Evolutionary conservation across 2,888 invertebrate genomes (phyloP).

Genomic region (Harpalus rubripes): DNA sequence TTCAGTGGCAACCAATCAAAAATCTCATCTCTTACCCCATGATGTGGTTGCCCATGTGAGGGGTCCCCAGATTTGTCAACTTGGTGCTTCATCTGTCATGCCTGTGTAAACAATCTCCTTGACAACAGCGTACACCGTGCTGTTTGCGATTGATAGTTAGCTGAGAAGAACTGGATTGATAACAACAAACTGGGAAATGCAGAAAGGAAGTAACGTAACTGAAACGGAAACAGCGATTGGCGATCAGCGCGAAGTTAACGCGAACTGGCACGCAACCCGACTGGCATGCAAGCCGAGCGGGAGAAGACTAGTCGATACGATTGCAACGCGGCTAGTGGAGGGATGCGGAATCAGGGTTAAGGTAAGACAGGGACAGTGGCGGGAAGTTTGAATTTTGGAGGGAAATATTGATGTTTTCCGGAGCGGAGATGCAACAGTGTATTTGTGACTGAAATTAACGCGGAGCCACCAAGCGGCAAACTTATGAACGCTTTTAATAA

Average conservation of each 20-base stretch:
- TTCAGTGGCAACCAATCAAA: too few species aligned
- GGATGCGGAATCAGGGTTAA: neutral
- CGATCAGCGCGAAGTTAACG: conserved; percentile 67
- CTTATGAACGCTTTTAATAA: too few species aligned
- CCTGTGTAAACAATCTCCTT: conserved; percentile 23
- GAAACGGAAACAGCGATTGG: conserved; percentile 51
- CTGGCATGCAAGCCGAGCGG: conserved; percentile 46
- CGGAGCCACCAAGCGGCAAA: too few species aligned
- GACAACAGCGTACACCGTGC: conserved; percentile 5
- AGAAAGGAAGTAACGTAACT: conserved; percentile 54
- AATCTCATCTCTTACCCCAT: conserved; percentile 38
- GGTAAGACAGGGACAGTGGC: neutral
- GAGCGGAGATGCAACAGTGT: neutral
- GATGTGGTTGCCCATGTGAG: conserved; percentile 16
- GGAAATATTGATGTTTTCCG: neutral
- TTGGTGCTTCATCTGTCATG: conserved; percentile 62
- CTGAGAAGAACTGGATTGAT: neutral
- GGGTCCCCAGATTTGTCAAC: conserved; percentile 11
- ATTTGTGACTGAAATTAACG: neutral
- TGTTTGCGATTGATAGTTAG: conserved; percentile 1
- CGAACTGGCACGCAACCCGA: conserved; percentile 69
- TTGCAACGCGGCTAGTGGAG: conserved; percentile 5
- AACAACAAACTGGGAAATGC: conserved; percentile 5
- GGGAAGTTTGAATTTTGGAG: neutral
- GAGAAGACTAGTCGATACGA: conserved; percentile 56